phyloP scores from a whole-genome alignment of 2,797 vertebrate genomes.

The Hyperoplus immaculatus region DNA sequence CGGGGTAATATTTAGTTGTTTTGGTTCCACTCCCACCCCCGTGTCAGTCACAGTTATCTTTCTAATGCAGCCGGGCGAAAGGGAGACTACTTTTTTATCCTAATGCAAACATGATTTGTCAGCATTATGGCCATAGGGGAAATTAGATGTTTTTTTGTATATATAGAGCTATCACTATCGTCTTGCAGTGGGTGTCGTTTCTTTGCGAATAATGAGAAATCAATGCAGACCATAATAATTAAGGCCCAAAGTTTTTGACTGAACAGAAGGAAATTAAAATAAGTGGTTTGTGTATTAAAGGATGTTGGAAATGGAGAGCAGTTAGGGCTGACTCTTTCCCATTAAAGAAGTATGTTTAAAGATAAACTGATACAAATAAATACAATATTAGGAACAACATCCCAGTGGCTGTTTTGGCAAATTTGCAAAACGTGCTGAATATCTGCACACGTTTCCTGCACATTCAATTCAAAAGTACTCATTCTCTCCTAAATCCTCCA shows the following conservation, averaged over 20 bases:
- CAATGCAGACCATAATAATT: background rate
- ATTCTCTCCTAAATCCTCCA: background rate
- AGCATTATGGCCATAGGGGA: slow-evolving; percentile 21
- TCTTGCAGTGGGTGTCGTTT: background rate
- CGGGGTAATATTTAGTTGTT: slow-evolving; percentile 25
- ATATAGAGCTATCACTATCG: background rate
- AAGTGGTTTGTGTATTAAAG: too few species aligned
- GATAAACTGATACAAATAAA: background rate
- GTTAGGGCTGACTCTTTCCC: too few species aligned
- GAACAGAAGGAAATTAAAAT: background rate
- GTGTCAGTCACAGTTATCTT: slow-evolving; percentile 69
- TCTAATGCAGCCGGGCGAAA: slow-evolving; percentile 54
- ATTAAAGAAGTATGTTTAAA: background rate
- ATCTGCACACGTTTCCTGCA: background rate
- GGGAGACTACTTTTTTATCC: slow-evolving; percentile 36
- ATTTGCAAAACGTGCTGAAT: background rate
- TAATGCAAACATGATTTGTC: slow-evolving; percentile 54
- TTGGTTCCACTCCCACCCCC: slow-evolving; percentile 45
- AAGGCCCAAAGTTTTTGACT: background rate
- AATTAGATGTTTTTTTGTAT: background rate
- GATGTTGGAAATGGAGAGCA: background rate
- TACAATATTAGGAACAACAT: background rate
- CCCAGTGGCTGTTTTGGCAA: background rate
- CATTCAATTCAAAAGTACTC: background rate
- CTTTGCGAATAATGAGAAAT: slow-evolving; percentile 15